Conservation (phyloP, 2,797 vertebrate genomes). For the Poecilia velifera region DNA sequence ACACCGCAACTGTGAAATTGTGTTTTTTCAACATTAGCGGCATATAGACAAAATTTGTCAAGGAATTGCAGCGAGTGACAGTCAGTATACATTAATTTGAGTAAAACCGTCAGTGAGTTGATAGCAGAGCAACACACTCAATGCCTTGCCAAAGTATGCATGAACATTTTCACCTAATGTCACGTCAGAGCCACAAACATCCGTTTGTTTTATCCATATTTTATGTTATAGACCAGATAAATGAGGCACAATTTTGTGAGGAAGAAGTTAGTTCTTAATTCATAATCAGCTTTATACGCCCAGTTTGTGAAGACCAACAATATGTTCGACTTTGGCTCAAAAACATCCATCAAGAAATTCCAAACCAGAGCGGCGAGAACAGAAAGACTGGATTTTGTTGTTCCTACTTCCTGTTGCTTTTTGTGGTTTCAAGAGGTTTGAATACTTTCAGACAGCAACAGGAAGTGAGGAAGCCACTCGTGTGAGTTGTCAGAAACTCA, state of each 20-base stretch:
- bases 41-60: too few relatives aligned
- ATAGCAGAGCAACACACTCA: neutral
- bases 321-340: too few relatives aligned
- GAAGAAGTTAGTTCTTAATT: neutral
- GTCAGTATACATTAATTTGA: neutral
- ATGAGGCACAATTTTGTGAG: neutral
- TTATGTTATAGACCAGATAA: neutral
- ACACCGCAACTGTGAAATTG: too few relatives aligned
- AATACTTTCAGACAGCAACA: constrained; percentile 1
- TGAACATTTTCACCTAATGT: neutral
- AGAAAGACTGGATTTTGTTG: neutral
- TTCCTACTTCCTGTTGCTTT: neutral
- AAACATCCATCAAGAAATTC: too few relatives aligned
- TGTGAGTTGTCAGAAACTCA: constrained; percentile 5
- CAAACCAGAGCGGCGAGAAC: neutral
- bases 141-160: neutral
- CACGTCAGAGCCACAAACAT: neutral
- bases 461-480: neutral
- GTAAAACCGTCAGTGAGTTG: neutral
- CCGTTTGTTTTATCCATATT: neutral
- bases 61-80: neutral
- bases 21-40: too few relatives aligned
- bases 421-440: neutral
- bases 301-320: too few relatives aligned
- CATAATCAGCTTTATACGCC: neutral